A percentile compares a stretch with the other conserved stretches of the same genome.
These are phyloP conservation scores for Lycocorax pyrrhopterus DNA, from an alignment of 2,113 vertebrate genomes.

Conservation along the genomic window DNA sequence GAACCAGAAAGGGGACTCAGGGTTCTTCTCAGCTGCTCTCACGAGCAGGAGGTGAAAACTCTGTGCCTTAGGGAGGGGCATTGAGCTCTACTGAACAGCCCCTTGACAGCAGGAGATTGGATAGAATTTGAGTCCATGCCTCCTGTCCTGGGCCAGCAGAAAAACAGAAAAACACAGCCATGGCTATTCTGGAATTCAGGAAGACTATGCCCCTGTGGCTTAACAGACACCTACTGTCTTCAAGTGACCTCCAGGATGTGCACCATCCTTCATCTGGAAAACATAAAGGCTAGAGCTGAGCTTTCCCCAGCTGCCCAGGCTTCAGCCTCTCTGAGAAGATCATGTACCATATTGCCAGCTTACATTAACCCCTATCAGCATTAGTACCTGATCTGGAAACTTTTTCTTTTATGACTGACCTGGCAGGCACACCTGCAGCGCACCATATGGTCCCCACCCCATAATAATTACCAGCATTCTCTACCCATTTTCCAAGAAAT, in stretches of 20 bases:
- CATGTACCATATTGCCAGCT: background rate
- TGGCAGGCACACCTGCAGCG: background rate
- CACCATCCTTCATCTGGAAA: background rate
- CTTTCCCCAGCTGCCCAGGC: background rate
- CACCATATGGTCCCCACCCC: background rate
- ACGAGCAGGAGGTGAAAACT: background rate
- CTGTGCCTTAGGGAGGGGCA: background rate
- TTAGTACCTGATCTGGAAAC: background rate
- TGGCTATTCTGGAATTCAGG: background rate
- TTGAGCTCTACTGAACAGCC: background rate
- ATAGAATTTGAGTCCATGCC: background rate
- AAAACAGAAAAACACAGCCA: background rate
- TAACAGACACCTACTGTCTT: background rate
- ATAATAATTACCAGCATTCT: background rate
- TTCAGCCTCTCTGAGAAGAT: background rate
- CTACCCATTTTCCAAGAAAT: background rate
- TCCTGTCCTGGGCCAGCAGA: background rate
- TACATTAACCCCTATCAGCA: background rate
- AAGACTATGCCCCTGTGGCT: background rate
- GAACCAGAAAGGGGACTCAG: background rate
- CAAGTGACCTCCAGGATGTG: background rate
- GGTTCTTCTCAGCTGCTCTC: background rate
- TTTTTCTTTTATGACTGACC: background rate
- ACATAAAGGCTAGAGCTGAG: background rate
- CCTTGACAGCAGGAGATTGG: background rate